Evolutionary conservation across 2,113 vertebrate species (phyloP).

Genomic region (Diadophis punctatus): DNA sequence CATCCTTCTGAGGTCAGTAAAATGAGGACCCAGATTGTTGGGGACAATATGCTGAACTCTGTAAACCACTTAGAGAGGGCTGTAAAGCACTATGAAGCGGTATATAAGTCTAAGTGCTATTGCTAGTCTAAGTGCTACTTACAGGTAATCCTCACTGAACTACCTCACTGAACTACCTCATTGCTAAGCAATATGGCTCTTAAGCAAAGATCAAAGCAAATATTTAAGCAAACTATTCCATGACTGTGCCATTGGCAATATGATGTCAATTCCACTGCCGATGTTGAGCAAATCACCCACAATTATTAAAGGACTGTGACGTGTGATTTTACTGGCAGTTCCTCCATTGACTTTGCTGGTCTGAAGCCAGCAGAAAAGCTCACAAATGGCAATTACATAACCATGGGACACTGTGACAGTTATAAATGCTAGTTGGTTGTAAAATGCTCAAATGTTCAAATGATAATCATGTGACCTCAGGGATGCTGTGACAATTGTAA

Average conservation of each 20-base stretch:
- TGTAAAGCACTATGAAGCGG: too few relatives aligned
- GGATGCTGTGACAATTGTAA: not conserved
- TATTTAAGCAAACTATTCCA: not conserved
- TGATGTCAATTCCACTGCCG: not conserved
- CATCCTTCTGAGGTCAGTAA: too few relatives aligned
- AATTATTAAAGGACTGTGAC: not conserved
- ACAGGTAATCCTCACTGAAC: too few relatives aligned
- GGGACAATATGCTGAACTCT: too few relatives aligned
- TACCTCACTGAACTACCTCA: not conserved
- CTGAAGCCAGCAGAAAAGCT: not conserved
- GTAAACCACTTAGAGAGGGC: too few relatives aligned
- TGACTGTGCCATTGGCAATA: not conserved
- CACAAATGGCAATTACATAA: not conserved
- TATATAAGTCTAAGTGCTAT: too few relatives aligned
- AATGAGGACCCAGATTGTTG: too few relatives aligned
- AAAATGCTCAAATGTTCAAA: not conserved
- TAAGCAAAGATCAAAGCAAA: not conserved
- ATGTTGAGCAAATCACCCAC: not conserved
- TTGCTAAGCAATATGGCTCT: not conserved
- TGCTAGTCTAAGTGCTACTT: too few relatives aligned
- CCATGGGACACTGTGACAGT: not conserved
- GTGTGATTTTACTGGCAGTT: not conserved
- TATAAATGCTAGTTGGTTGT: not conserved
- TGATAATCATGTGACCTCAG: not conserved
- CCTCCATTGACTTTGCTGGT: not conserved